Base-by-base conservation (phyloP, 1,140 invertebrate species). In the Metopolophium dirhodum region DNA sequence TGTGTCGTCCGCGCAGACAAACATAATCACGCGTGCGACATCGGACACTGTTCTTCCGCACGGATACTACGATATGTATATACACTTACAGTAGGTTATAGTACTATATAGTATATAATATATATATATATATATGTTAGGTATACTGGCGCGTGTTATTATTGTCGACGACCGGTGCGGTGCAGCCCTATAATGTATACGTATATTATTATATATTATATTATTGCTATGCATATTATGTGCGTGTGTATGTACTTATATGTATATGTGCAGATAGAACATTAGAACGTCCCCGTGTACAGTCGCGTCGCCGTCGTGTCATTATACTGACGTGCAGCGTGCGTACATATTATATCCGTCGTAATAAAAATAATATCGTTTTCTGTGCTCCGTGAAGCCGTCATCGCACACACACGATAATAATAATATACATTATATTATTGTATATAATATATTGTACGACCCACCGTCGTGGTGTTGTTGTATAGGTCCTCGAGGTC, bases 351-450 rank as follows among this genome's bases (percentile, higher is more conserved):
- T 61, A 61, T 61, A 61, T 77, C 61, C 61, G n/a, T 18, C 30
- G 61, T n/a, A 77, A 77, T 77, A 77, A 77, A 77, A 77, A 77
- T 77, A 77, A 77, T 77, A 77, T n/a, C 61, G 61, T 77, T 77
- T 77, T 77, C 61, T 77, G 61, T 77, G 61, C 61, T 77, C 61
- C 30, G 61, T 77, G 61, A 77, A 77, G 20, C 61, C 61, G 61
- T 77, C 61, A 77, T 77, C 61, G 30, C 61, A 35, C 61, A 30
- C 9, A 30, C 61, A 35, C 61, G 41, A 77, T 18, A 51, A 61
- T 30, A 61, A 77, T 77, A 68, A 30, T 68, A 68, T 68, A n/a
- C 14, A 77, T 77, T n/a, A 77, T 20, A 77, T 68, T 54, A 77
- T 68, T 54, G 20, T 7, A 61, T 30, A 77, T 37, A 37, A 37